Evolutionary conservation across 2,888 invertebrate genomes (phyloP), one percentile per base, ranked within the genome.

Genomic region (Neoascia interrupta): DNA sequence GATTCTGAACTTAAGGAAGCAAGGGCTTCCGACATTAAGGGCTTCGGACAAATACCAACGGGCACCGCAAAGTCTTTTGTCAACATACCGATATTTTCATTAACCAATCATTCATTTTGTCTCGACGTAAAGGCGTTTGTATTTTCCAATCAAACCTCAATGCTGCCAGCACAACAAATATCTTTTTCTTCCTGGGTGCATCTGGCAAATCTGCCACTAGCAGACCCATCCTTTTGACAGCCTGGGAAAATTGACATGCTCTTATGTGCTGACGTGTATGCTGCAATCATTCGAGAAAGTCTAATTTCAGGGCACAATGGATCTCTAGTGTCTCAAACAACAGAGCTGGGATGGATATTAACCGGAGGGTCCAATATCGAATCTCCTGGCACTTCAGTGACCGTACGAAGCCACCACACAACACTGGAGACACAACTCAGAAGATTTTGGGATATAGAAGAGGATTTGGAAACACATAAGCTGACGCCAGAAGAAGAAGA

Each of bases 301-400:
- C 15, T 68, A 6, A 15, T 68, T 1, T 37, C 36, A 8, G 23
- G 18, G 8, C 3, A 16, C 18, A 6, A 6, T 15, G 56, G 56
- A 1, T 28, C 21, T 2, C 66, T 37, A 3, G 45, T 66, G 4
- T 45, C 66, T n/a, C 66, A 68, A 10, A 10, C 19, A 2, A 56
- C 66, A 5, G 68, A 58, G 11, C 34, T 56, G 11, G 47, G 49
- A 11, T 58, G 39, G 49, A 68, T 56, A 21, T 19, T 68, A 21
- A 51, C 49, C 13, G 51, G 60, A 51, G 8, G 6, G 0, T 23
- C 34, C 1, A 37, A 15, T 5, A 16, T 6, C 5, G 6, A 3
- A 10, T 3, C 1, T 6, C 18, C 36, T 26, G 1, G 8, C 26
- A 36, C 10, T 1, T n/a, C 8, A 5, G 2, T 18, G 3, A 45